Evolutionary conservation across 2,888 invertebrate genomes (phyloP).

Genomic region (Agonum fuliginosum): DNA sequence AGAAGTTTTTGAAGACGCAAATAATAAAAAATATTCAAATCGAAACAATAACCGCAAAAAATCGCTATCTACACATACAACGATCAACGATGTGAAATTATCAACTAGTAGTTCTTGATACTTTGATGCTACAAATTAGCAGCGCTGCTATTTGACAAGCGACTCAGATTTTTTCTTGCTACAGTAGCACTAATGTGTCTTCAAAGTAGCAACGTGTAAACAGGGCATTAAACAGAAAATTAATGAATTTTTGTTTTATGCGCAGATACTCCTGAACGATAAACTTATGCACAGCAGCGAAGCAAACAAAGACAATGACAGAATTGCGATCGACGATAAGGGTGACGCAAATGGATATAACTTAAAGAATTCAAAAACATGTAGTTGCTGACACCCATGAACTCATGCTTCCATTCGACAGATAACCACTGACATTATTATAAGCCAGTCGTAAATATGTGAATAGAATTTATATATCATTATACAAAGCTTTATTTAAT

Average conservation of each 20-base stretch:
- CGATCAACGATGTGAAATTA: no score
- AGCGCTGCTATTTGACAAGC: no score
- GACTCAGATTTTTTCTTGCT: no score
- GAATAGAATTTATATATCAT: slow-evolving; percentile 50
- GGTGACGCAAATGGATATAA: slow-evolving; percentile 49
- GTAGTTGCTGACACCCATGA: slow-evolving; percentile 54
- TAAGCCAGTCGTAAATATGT: slow-evolving; percentile 34
- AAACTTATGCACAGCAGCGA: slow-evolving; percentile 83
- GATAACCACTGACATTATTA: slow-evolving; percentile 46
- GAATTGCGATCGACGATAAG: slow-evolving; percentile 58
- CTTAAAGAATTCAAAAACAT: slow-evolving; percentile 50
- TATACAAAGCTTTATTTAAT: slow-evolving; percentile 56
- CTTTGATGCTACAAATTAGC: no score
- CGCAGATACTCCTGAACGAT: slow-evolving; percentile 86
- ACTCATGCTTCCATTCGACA: slow-evolving; percentile 41
- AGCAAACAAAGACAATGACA: slow-evolving; percentile 74
- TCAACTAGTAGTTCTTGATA: no score
- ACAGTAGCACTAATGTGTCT: no score
- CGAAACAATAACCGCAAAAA: no score
- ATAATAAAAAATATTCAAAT: no score
- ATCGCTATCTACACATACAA: no score
- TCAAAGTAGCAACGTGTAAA: no score
- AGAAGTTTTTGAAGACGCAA: no score
- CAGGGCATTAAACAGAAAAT: no score
- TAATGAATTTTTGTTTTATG: slow-evolving; percentile 60